These are phyloP conservation scores for Calyptomena viridis DNA, from an alignment of 2,113 vertebrate genomes.

Conservation along the genomic window DNA sequence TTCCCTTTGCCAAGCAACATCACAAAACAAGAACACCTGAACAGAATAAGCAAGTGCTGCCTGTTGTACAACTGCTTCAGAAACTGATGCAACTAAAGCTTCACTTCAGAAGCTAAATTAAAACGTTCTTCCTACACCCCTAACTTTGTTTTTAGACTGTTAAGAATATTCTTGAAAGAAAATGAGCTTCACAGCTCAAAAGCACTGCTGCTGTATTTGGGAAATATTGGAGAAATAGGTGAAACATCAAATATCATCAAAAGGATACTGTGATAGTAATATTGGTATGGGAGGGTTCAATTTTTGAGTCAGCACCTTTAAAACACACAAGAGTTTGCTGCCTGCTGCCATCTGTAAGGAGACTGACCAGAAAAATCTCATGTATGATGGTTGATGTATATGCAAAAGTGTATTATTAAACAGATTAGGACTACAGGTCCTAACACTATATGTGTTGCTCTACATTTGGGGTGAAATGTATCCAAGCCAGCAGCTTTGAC, in stretches of 20 bases:
- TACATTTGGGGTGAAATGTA: background rate
- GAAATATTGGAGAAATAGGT: background rate
- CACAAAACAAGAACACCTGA: background rate
- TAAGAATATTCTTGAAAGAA: background rate
- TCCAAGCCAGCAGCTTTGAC: background rate
- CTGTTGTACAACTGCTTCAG: background rate
- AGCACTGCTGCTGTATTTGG: background rate
- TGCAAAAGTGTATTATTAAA: background rate
- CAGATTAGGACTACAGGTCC: background rate
- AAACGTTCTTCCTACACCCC: background rate
- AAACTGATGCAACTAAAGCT: background rate
- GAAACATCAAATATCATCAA: background rate
- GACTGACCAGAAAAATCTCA: background rate
- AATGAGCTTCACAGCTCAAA: background rate
- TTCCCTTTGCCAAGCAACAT: background rate
- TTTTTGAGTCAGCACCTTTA: background rate
- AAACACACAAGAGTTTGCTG: background rate
- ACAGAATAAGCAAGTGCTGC: background rate
- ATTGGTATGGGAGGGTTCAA: background rate
- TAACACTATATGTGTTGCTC: background rate
- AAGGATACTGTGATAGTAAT: background rate
- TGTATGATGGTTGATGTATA: background rate
- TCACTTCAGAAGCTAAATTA: background rate
- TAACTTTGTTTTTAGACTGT: background rate
- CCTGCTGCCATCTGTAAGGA: background rate